phyloP scores from a whole-genome alignment of 2,888 invertebrate genomes.

The Ptilodon capucinus region DNA sequence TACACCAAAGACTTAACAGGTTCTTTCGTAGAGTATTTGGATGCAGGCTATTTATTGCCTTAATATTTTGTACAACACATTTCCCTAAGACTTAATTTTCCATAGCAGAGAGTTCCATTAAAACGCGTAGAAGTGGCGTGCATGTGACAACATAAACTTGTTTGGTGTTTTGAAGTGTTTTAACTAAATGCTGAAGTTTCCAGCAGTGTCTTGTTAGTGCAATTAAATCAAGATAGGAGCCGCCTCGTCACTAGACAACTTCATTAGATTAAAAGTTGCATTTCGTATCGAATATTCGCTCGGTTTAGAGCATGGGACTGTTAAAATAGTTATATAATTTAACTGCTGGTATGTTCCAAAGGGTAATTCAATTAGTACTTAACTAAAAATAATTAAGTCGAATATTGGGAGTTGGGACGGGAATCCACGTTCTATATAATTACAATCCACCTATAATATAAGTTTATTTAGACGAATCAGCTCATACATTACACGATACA shows the following conservation, averaged over 20 bases:
- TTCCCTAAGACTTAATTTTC: neutral
- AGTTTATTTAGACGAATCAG: slow-evolving; percentile 13
- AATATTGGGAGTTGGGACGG: neutral
- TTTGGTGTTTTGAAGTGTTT: slow-evolving; percentile 41
- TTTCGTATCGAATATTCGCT: slow-evolving; percentile 20
- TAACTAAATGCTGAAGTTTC: slow-evolving; percentile 55
- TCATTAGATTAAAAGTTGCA: slow-evolving; percentile 42
- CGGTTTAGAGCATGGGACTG: neutral
- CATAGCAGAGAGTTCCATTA: slow-evolving; percentile 1
- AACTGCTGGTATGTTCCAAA: too few relatives aligned
- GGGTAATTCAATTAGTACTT: too few relatives aligned
- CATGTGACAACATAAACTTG: slow-evolving; percentile 24
- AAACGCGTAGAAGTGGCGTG: slow-evolving; percentile 11
- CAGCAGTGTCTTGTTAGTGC: slow-evolving; percentile 56
- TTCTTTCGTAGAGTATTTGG: too few relatives aligned
- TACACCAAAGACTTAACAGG: too few relatives aligned
- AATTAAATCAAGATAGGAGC: slow-evolving; percentile 52
- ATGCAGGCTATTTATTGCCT: too few relatives aligned
- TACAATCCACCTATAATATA: neutral
- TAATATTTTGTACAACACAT: neutral
- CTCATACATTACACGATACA: slow-evolving; percentile 14
- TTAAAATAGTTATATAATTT: too few relatives aligned
- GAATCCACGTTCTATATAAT: neutral
- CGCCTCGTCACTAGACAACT: slow-evolving; percentile 34
- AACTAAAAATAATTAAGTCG: too few relatives aligned